Percentiles rank a stretch among this genome's conserved stretches.
These are phyloP conservation scores for Phalacrocorax carbo DNA, from an alignment of 2,113 vertebrate species.

Conservation along the genomic window DNA sequence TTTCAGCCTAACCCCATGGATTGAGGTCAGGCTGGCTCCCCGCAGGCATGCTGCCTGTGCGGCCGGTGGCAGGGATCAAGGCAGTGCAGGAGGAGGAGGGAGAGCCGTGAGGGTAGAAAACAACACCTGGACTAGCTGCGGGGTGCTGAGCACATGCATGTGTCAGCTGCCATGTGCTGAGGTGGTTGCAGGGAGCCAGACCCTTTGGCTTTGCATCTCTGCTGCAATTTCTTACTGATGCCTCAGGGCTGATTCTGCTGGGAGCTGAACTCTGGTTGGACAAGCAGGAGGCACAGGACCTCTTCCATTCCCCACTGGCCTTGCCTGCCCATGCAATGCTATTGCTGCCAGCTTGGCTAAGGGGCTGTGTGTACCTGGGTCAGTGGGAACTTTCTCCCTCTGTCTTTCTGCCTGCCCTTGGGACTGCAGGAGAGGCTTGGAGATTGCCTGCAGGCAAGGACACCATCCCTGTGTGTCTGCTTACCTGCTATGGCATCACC, in stretches of 20 bases:
- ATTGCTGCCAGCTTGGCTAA: neutral
- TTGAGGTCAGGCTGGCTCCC: neutral
- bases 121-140: neutral
- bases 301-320: neutral
- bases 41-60: neutral
- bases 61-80: accelerated
- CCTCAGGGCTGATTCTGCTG: neutral
- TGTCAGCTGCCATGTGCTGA: neutral
- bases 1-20: accelerated
- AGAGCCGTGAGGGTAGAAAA: neutral
- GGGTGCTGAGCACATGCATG: accelerated
- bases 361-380: neutral
- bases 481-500: neutral
- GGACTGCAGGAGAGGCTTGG: neutral
- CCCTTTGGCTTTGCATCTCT: neutral
- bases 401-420: neutral
- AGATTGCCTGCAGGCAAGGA: neutral
- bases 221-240: neutral
- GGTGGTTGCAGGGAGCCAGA: neutral
- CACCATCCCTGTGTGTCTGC: neutral
- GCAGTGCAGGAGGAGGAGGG: neutral
- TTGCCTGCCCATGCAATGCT: accelerated
- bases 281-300: neutral
- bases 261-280: neutral
- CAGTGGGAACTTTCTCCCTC: neutral